Evolutionary conservation across 2,113 vertebrate species (phyloP), one percentile per base, ranked within the genome.

Genomic region (Eretmochelys imbricata): DNA sequence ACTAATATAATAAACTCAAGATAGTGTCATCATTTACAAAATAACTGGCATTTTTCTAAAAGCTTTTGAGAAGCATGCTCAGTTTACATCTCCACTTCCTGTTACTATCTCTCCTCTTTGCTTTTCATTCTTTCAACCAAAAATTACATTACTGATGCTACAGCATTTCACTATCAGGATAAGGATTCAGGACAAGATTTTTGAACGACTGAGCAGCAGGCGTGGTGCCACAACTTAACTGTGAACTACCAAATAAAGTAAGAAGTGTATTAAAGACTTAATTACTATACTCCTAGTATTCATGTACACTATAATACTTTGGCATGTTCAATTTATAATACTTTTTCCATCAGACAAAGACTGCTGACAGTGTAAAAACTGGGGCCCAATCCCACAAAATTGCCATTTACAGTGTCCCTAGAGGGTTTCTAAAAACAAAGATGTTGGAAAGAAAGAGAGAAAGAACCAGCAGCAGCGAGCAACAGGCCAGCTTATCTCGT

Each of bases 61-160:
- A 78, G 91, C 92, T 87, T 94, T 69, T 80, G 51, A 31, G 92
- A 91, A 95, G 88, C 87, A 85, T 95, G 89, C 75, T 93, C 93
- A 89, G 96, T 97, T 96, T 94, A 76, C 90, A 94, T 95, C 96
- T 96, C 93, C 78, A 27, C 96, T 98, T 98, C 98, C 98, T 98
- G 97, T 97, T 96, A 97, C 91, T 95, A 87, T 93, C 8, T 2
- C 92, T 95, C 96, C 57, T 88, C 86, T 65, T 27, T 86, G 84
- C 72, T 86, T 89, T 78, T 92, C 27, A 82, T 89, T 94, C 90
- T 89, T 97, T 95, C 97, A 97, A 97, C 82, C 84, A 75, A n/a
- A 62, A 90, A 90, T 51, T 76, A 49, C 24, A 48, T 50, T 80
- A 59, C 79, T 11, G 51, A 87, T 92, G 59, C 42, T 4, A 6